Evolutionary conservation across 2,888 invertebrate species (phyloP).

Genomic region (Xestia ashworthii): DNA sequence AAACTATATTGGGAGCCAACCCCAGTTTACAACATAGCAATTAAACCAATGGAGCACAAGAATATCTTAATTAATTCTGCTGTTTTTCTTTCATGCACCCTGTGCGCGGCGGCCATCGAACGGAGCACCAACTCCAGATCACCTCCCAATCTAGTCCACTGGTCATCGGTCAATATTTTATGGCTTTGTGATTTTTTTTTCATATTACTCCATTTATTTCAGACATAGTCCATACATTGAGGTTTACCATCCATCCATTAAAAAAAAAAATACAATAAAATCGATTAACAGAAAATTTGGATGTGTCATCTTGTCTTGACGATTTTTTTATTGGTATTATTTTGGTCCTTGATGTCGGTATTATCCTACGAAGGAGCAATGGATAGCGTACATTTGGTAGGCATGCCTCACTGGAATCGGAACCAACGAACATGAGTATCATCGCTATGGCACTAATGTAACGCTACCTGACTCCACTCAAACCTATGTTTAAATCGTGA

Average conservation of each 20-base stretch:
- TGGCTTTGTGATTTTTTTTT: too few relatives aligned
- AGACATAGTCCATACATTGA: too few relatives aligned
- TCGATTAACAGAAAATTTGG: background rate
- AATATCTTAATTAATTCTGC: background rate
- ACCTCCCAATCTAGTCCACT: background rate
- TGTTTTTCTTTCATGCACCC: background rate
- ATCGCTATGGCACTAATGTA: slow-evolving; percentile 15
- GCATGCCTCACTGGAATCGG: background rate
- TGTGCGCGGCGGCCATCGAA: background rate
- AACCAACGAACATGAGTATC: background rate
- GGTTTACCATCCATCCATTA: too few relatives aligned
- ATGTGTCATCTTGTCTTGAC: background rate
- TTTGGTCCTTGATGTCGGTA: background rate
- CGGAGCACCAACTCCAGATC: background rate
- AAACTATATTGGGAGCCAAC: background rate
- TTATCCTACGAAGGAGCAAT: background rate
- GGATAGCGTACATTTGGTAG: background rate
- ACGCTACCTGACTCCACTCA: slow-evolving; percentile 53
- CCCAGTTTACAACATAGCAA: too few relatives aligned
- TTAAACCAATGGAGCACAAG: background rate
- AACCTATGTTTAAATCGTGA: slow-evolving; percentile 47
- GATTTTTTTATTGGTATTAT: background rate
- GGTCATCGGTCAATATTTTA: too few relatives aligned
- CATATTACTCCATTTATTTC: too few relatives aligned
- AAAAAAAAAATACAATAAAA: background rate